A percentile compares a stretch with the other conserved stretches of the same genome.
phyloP scores from a whole-genome alignment of 2,797 vertebrate genomes.

The Furcifer pardalis region DNA sequence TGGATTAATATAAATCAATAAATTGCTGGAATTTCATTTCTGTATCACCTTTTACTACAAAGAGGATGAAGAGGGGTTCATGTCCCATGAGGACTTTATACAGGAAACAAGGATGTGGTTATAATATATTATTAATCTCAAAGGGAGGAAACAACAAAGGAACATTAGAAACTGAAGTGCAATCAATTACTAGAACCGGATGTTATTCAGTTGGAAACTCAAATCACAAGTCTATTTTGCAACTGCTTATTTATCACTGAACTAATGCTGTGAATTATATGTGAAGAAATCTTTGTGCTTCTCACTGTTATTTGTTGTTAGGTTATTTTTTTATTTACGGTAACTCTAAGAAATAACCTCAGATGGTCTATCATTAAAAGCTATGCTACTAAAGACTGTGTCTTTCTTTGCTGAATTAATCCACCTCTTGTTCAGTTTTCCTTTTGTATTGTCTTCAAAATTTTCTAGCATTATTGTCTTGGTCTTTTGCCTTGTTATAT shows the following conservation, averaged over 20 bases:
- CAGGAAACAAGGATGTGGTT: slow-evolving; percentile 63
- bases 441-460: no score
- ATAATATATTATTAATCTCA: slow-evolving; percentile 62
- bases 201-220: slow-evolving; percentile 18
- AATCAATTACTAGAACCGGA: slow-evolving; percentile 41
- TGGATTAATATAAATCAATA: neutral
- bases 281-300: neutral
- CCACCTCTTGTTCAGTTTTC: no score
- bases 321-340: no score
- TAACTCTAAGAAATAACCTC: no score
- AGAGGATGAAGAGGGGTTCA: slow-evolving; percentile 56
- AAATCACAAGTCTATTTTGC: neutral
- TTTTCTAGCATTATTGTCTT: no score
- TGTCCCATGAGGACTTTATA: slow-evolving; percentile 66
- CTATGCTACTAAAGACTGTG: no score
- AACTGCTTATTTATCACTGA: neutral
- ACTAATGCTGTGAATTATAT: slow-evolving; percentile 7
- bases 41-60: slow-evolving; percentile 49
- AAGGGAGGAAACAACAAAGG: slow-evolving; percentile 51
- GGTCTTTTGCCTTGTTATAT: no score
- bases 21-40: slow-evolving; percentile 35
- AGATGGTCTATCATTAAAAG: no score
- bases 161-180: slow-evolving; percentile 15
- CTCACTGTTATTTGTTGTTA: neutral
- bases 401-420: no score